Percentiles rank a stretch among this genome's conserved stretches.
Conservation (phyloP, 2,888 invertebrate genomes). For the Chloroclysta siterata region DNA sequence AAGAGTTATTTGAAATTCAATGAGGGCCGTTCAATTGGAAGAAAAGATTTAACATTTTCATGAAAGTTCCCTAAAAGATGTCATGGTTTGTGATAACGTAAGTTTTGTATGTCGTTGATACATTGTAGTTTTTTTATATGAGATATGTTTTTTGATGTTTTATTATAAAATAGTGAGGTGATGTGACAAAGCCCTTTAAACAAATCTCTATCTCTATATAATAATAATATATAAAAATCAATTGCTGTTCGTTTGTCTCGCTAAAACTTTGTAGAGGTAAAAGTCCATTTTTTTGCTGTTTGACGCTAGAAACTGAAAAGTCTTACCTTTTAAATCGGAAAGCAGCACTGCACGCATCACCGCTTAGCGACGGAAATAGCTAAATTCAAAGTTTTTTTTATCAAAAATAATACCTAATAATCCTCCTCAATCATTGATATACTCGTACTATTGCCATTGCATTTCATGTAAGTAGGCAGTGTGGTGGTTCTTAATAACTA, state of each 20-base stretch:
- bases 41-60: slow-evolving; percentile 31
- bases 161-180: no score
- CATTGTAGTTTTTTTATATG: no score
- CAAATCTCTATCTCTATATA: no score
- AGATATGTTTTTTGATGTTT: no score
- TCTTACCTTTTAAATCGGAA: neutral
- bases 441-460: neutral
- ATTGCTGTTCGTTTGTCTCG: no score
- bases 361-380: neutral
- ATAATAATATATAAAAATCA: no score
- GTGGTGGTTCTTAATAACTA: neutral
- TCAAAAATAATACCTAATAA: slow-evolving; percentile 2
- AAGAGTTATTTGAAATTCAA: slow-evolving; percentile 41
- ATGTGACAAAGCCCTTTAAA: no score
- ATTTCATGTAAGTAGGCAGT: neutral
- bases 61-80: neutral
- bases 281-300: no score
- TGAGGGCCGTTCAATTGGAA: slow-evolving; percentile 30
- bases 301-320: no score
- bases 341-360: no score
- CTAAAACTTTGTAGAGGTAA: no score
- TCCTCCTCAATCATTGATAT: neutral
- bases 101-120: no score
- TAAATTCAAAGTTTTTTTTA: neutral
- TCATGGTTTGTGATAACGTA: neutral